These are phyloP conservation scores for Iselma pallidipennis DNA, from an alignment of 2,888 invertebrate genomes.

Conservation along the genomic window DNA sequence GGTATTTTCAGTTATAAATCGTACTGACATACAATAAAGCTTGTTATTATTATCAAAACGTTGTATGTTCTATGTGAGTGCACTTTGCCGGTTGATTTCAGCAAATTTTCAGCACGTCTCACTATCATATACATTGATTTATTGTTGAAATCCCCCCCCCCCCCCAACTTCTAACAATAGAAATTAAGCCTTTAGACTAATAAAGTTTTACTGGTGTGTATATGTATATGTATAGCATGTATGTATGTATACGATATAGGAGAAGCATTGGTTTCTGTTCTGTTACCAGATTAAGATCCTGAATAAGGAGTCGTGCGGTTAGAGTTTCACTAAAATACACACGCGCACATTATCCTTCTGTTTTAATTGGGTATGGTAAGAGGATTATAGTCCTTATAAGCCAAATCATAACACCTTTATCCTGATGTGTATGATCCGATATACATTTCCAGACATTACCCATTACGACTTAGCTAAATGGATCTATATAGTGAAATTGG, in stretches of 20 bases:
- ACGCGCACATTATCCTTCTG: conserved; percentile 19
- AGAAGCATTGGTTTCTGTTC: neutral
- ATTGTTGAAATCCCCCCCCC: neutral
- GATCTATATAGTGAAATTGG: neutral
- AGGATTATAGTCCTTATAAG: conserved; percentile 24
- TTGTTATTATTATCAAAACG: no score
- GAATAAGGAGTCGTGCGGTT: neutral
- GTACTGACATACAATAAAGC: neutral
- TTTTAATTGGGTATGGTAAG: conserved; percentile 28
- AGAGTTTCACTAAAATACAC: neutral
- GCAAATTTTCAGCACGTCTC: neutral
- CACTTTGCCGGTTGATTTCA: neutral
- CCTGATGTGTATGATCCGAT: conserved; percentile 5
- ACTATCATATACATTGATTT: neutral
- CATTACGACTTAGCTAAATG: neutral
- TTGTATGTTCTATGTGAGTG: no score
- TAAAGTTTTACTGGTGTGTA: neutral
- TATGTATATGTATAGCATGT: neutral
- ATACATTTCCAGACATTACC: conserved; percentile 18
- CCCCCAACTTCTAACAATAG: neutral
- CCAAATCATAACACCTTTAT: conserved; percentile 27
- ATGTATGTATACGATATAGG: neutral
- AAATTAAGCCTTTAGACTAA: neutral
- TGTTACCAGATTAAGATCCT: neutral
- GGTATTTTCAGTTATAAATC: neutral